phyloP scores from a whole-genome alignment of 2,113 vertebrate genomes.

The Myotis davidii region DNA sequence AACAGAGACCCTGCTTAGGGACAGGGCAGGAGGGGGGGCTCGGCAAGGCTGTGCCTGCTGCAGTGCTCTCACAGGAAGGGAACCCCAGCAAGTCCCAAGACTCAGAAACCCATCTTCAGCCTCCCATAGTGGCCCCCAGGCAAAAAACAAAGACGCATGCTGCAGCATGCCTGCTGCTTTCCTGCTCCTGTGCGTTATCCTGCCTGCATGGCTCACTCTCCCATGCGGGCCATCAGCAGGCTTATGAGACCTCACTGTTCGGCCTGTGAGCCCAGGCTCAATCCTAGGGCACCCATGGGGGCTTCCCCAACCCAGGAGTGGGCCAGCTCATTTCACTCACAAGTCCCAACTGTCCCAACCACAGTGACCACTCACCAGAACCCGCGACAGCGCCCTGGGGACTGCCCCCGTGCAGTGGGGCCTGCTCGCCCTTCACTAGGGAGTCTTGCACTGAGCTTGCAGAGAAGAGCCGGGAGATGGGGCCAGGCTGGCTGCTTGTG shows the following conservation, averaged over 20 bases:
- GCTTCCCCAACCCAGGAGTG: not conserved
- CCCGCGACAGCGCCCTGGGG: slow-evolving; percentile 85
- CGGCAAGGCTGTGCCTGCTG: too few species aligned
- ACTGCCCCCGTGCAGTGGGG: slow-evolving; percentile 83
- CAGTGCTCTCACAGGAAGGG: not conserved
- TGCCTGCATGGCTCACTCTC: rapidly evolving
- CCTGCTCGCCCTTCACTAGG: slow-evolving; percentile 90
- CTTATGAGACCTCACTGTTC: not conserved
- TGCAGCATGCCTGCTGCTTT: rapidly evolving
- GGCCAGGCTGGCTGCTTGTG: slow-evolving; percentile 80
- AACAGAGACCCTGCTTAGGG: not conserved
- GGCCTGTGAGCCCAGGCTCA: not conserved
- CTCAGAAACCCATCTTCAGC: not conserved
- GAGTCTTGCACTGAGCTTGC: slow-evolving; percentile 81
- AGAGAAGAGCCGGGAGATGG: slow-evolving; percentile 85
- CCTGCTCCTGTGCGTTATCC: too few species aligned
- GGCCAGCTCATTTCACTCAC: too few species aligned
- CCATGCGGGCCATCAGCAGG: not conserved
- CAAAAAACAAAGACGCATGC: not conserved
- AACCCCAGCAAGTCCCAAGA: not conserved
- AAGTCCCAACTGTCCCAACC: rapidly evolving
- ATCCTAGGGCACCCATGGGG: rapidly evolving
- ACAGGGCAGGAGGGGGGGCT: too few species aligned
- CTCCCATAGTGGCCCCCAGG: not conserved
- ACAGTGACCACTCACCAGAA: slow-evolving; percentile 85